Evolutionary conservation across 2,888 invertebrate species (phyloP).

Genomic region (Drosophila meridionalis): DNA sequence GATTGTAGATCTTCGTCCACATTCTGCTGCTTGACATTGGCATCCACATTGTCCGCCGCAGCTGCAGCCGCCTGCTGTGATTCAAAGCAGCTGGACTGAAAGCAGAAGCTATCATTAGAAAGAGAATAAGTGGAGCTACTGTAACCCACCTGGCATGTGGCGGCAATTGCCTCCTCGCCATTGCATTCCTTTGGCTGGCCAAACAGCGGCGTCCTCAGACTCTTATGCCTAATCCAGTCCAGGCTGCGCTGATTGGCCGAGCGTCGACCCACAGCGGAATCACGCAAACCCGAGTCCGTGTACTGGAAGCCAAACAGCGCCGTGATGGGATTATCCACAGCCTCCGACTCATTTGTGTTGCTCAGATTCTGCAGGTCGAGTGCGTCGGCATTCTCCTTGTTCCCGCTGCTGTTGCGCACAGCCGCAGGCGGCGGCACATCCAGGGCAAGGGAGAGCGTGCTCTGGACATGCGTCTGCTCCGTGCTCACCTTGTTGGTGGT

Average conservation of each 20-base stretch:
- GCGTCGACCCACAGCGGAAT: slow-evolving; percentile 72
- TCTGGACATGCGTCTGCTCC: slow-evolving; percentile 55
- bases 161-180: slow-evolving; percentile 82
- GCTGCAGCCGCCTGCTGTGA: slow-evolving; percentile 64
- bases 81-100: slow-evolving; percentile 83
- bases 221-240: slow-evolving; percentile 67
- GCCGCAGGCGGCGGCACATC: slow-evolving; percentile 66
- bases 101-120: neutral
- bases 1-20: slow-evolving; percentile 70
- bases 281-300: slow-evolving; percentile 59
- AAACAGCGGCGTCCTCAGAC: slow-evolving; percentile 75
- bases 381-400: slow-evolving; percentile 71
- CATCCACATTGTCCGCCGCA: slow-evolving; percentile 62
- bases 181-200: slow-evolving; percentile 84
- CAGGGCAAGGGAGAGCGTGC: slow-evolving; percentile 56
- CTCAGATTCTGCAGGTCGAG: slow-evolving; percentile 82
- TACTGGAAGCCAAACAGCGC: slow-evolving; percentile 74
- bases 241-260: slow-evolving; percentile 68
- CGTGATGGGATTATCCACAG: slow-evolving; percentile 79
- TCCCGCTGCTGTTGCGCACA: slow-evolving; percentile 74
- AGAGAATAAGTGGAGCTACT: neutral
- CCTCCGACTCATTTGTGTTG: slow-evolving; percentile 82
- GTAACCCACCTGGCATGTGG: slow-evolving; percentile 86
- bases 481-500: slow-evolving; percentile 78
- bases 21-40: slow-evolving; percentile 60